These are phyloP conservation scores for Drosophila kikkawai DNA, from an alignment of 1,140 invertebrate genomes.

Conservation along the genomic window DNA sequence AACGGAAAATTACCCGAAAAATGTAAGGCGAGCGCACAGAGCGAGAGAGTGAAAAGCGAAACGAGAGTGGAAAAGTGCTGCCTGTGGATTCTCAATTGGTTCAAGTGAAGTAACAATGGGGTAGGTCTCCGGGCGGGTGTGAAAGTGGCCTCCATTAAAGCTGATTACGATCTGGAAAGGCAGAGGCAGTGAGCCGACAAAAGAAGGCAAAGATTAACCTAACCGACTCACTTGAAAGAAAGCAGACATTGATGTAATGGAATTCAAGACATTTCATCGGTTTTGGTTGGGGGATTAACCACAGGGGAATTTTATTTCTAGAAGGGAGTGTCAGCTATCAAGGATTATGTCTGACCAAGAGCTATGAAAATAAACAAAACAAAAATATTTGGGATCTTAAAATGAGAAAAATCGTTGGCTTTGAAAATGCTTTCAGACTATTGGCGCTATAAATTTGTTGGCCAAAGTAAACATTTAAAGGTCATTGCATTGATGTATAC, in stretches of 20 bases:
- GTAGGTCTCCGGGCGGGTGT: slow-evolving; percentile 30
- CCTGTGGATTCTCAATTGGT: slow-evolving; percentile 31
- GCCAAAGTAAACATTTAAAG: slow-evolving; percentile 22
- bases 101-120: slow-evolving; percentile 45
- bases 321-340: slow-evolving; percentile 4
- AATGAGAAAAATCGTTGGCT: neutral
- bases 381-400: neutral
- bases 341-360: slow-evolving; percentile 12
- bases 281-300: neutral
- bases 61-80: slow-evolving; percentile 14
- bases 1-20: slow-evolving; percentile 51
- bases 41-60: slow-evolving; percentile 12
- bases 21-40: slow-evolving; percentile 12
- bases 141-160: slow-evolving; percentile 36
- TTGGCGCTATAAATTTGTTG: slow-evolving; percentile 2
- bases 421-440: slow-evolving; percentile 15
- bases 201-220: slow-evolving; percentile 17
- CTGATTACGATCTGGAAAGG: slow-evolving; percentile 32
- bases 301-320: neutral
- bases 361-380: slow-evolving; percentile 4
- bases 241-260: slow-evolving; percentile 13
- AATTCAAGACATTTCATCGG: slow-evolving; percentile 11
- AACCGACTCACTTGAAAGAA: slow-evolving; percentile 18
- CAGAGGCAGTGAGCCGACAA: slow-evolving; percentile 9
- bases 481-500: slow-evolving; percentile 16